Conservation (phyloP, 2,888 invertebrate species). For the Oegoconia quadripuncta region DNA sequence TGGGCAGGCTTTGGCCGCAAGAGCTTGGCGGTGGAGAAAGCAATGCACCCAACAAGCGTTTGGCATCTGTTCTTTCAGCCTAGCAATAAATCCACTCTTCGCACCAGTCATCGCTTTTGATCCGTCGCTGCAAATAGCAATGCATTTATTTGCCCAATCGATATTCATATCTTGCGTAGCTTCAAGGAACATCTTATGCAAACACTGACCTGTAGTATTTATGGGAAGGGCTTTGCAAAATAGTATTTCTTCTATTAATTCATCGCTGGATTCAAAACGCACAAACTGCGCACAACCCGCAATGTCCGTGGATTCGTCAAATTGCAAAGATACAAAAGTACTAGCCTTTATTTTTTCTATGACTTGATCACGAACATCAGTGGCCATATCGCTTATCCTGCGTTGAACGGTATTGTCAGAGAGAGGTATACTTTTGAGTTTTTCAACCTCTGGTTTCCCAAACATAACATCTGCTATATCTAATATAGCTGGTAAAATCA, state of each 20-base stretch:
- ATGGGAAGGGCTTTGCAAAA: constrained; percentile 22
- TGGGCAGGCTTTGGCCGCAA: constrained; percentile 7
- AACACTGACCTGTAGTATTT: constrained; percentile 20
- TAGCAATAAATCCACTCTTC: constrained; percentile 15
- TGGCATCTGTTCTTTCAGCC: constrained; percentile 5
- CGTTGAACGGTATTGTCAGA: constrained; percentile 31
- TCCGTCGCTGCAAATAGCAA: constrained; percentile 18
- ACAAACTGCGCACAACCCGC: constrained; percentile 27
- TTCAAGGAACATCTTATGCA: constrained; percentile 21
- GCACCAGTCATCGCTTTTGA: constrained; percentile 22
- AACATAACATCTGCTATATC: constrained; percentile 26
- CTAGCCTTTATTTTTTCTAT: too few relatives aligned
- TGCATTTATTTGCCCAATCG: constrained; percentile 21
- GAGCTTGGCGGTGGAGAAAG: constrained; percentile 7
- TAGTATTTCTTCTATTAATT: constrained; percentile 23
- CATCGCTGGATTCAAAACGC: constrained; percentile 25
- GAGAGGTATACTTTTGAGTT: constrained; percentile 33
- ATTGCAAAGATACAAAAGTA: constrained; percentile 26
- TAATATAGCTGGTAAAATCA: constrained; percentile 25
- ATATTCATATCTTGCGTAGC: constrained; percentile 18
- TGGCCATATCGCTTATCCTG: constrained; percentile 34
- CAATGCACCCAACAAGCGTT: not conserved
- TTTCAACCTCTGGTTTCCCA: constrained; percentile 24
- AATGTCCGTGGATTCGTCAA: constrained; percentile 28
- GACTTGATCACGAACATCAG: constrained; percentile 27